Evolutionary conservation across 2,113 vertebrate genomes (phyloP).

Genomic region (Psophia crepitans): DNA sequence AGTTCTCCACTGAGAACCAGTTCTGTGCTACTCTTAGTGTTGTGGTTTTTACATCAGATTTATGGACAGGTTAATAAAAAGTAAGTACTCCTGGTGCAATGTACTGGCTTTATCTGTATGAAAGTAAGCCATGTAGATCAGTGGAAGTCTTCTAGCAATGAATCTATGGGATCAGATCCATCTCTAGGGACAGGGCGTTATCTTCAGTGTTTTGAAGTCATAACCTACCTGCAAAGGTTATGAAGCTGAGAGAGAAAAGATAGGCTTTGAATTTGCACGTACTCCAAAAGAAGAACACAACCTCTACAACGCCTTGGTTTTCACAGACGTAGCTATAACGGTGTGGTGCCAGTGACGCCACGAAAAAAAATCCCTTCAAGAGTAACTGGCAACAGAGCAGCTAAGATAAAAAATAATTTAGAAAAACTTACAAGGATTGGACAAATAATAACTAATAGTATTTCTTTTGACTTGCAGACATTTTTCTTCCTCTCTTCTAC

Average conservation of each 20-base stretch:
- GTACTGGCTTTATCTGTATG: background rate
- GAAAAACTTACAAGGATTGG: background rate
- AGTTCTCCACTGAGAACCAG: background rate
- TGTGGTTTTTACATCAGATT: background rate
- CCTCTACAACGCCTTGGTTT: background rate
- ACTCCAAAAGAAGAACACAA: background rate
- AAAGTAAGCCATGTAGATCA: accelerated
- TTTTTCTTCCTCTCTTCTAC: background rate
- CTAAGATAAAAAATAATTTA: background rate
- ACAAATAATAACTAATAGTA: background rate
- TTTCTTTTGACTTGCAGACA: background rate
- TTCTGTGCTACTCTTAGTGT: background rate
- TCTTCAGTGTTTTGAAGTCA: background rate
- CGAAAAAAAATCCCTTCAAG: background rate
- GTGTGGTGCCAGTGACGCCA: background rate
- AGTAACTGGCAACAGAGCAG: background rate
- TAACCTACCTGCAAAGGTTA: background rate
- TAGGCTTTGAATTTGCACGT: background rate
- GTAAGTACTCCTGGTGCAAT: background rate
- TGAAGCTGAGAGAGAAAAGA: background rate
- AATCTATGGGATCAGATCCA: background rate
- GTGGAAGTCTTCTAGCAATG: background rate
- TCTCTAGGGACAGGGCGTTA: background rate
- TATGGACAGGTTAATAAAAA: background rate
- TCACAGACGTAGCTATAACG: background rate